Conservation (phyloP, 2,113 vertebrate species). For the Atherinomorus stipes region DNA sequence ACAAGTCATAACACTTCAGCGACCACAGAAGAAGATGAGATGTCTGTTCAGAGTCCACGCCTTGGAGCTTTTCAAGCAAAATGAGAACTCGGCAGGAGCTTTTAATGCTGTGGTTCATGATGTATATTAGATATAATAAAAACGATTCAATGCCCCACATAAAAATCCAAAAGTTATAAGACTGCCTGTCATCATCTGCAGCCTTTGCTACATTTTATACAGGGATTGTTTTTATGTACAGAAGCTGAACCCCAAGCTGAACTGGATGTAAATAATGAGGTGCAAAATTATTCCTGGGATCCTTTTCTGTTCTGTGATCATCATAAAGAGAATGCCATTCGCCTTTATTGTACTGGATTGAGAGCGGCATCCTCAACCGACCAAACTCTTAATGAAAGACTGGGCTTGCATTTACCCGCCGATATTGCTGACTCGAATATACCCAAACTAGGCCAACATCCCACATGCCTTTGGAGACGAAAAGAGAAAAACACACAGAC, state of each 20-base stretch:
- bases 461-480: conserved; percentile 50
- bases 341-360: neutral
- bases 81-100: neutral
- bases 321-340: neutral
- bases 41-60: neutral
- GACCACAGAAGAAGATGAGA: neutral
- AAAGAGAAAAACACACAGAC: conserved; percentile 8
- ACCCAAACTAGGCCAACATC: conserved; percentile 66
- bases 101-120: neutral
- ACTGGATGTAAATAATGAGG: neutral
- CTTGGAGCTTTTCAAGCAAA: neutral
- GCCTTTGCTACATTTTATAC: neutral
- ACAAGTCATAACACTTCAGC: neutral
- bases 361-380: neutral
- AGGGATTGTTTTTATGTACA: neutral
- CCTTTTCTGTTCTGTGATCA: neutral
- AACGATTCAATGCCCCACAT: neutral
- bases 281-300: too few species aligned
- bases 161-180: too few species aligned
- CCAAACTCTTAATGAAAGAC: conserved; percentile 25
- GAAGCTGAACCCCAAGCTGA: neutral
- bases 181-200: neutral
- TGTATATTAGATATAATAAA: neutral
- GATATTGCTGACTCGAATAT: conserved; percentile 51
- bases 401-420: conserved; percentile 18